Percentiles rank a stretch among this genome's conserved stretches.
Evolutionary conservation across 2,888 invertebrate species (phyloP).

Genomic region (Scotopteryx bipunctaria): DNA sequence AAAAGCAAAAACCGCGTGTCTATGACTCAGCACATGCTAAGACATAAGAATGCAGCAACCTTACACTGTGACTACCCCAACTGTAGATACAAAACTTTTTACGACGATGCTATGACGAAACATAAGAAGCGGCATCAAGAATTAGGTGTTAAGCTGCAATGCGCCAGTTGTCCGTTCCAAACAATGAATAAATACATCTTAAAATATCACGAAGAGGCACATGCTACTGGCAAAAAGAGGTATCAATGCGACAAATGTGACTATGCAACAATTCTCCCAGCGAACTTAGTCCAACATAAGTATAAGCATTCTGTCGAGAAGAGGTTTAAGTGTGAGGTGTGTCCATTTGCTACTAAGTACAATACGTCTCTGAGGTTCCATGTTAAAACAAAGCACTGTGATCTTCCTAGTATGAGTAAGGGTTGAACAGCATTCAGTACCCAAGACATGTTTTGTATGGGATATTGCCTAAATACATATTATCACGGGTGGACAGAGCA

Average conservation of each 20-base stretch:
- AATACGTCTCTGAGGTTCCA: constrained; percentile 76
- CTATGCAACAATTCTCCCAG: constrained; percentile 72
- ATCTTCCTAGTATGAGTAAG: constrained; percentile 69
- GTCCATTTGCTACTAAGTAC: constrained; percentile 75
- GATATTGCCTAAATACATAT: no score
- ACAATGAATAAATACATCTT: constrained; percentile 76
- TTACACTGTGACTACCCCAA: constrained; percentile 60
- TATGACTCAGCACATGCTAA: constrained; percentile 69
- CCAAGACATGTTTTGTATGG: no score
- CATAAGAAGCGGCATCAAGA: constrained; percentile 66
- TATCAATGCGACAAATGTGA: constrained; percentile 73
- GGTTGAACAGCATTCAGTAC: neutral
- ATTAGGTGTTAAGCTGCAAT: constrained; percentile 68
- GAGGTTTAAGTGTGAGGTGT: constrained; percentile 75
- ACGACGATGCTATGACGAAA: constrained; percentile 69
- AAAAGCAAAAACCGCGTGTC: constrained; percentile 60
- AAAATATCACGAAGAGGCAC: constrained; percentile 73
- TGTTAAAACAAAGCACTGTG: constrained; percentile 78
- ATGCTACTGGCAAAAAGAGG: constrained; percentile 67
- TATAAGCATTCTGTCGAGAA: constrained; percentile 75
- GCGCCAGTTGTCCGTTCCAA: constrained; percentile 69
- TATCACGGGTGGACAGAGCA: no score
- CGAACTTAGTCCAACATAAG: constrained; percentile 74
- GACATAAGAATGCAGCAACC: constrained; percentile 70
- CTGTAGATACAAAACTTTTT: constrained; percentile 70